A percentile compares a stretch with the other conserved stretches of the same genome.
Evolutionary conservation across 1,140 invertebrate genomes (phyloP).

Genomic region (Drosophila gunungcola): DNA sequence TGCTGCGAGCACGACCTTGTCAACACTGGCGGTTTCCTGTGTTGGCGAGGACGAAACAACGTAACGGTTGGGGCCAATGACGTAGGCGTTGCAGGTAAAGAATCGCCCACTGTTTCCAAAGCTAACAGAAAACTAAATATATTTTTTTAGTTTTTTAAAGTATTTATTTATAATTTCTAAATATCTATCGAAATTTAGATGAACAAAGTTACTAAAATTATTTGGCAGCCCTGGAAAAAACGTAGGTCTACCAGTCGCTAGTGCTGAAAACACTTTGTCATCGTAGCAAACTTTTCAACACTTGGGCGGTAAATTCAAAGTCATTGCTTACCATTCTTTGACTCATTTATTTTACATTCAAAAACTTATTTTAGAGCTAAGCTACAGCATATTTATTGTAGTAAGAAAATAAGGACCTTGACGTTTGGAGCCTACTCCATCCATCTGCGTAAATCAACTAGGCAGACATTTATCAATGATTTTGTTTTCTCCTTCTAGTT

Average conservation of each 20-base stretch:
- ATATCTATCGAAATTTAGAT: too few relatives aligned
- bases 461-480: conserved; percentile 50
- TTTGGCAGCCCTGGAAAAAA: conserved; percentile 2
- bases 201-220: background rate
- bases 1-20: conserved; percentile 1
- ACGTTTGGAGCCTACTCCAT: conserved; percentile 37
- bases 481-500: conserved; percentile 24
- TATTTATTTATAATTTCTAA: too few relatives aligned
- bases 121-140: background rate
- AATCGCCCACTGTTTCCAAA: background rate
- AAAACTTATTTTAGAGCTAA: conserved; percentile 75
- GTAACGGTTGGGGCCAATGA: background rate
- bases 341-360: conserved; percentile 75
- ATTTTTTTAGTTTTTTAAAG: too few relatives aligned
- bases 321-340: conserved; percentile 51
- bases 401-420: conserved; percentile 65
- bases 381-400: conserved; percentile 74
- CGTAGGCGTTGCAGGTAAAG: background rate
- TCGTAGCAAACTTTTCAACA: background rate
- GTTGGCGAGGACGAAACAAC: conserved; percentile 8
- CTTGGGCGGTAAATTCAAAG: conserved; percentile 6
- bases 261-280: background rate
- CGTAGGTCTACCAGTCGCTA: background rate
- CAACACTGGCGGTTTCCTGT: conserved; percentile 14
- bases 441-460: conserved; percentile 68